Evolutionary conservation across 2,888 invertebrate species (phyloP).

Genomic region (Uloborus plumipes): DNA sequence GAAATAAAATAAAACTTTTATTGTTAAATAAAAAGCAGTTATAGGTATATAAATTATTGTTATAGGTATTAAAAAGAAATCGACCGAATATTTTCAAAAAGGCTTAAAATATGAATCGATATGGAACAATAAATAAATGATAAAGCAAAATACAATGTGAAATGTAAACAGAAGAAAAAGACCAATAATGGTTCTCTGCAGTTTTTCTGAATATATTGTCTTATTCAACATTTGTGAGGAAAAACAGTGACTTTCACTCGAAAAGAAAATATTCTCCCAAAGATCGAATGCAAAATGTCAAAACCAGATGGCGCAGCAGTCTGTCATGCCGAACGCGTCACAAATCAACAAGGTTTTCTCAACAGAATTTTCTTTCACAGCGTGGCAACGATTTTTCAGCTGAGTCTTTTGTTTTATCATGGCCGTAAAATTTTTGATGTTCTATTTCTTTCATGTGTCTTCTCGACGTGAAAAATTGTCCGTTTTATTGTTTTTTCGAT

Average conservation of each 20-base stretch:
- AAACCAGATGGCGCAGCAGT: slow-evolving; percentile 52
- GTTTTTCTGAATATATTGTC: too few relatives aligned
- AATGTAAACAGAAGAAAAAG: too few relatives aligned
- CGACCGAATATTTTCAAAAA: neutral
- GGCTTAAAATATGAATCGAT: too few relatives aligned
- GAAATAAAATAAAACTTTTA: too few relatives aligned
- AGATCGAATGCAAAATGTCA: slow-evolving; percentile 53
- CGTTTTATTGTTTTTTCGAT: slow-evolving; percentile 37
- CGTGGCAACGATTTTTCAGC: slow-evolving; percentile 55
- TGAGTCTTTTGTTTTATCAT: slow-evolving; percentile 47
- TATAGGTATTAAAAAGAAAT: neutral
- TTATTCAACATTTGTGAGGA: too few relatives aligned
- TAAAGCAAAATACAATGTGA: too few relatives aligned
- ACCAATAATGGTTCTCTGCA: too few relatives aligned
- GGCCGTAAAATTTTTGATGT: slow-evolving; percentile 14
- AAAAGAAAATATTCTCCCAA: neutral
- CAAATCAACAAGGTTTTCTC: slow-evolving; percentile 49
- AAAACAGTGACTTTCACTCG: too few relatives aligned
- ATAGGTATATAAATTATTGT: neutral
- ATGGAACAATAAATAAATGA: too few relatives aligned
- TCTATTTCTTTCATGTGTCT: slow-evolving; percentile 17
- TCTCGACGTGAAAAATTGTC: slow-evolving; percentile 18
- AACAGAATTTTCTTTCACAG: slow-evolving; percentile 44
- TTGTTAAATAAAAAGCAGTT: neutral
- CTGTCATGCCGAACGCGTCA: slow-evolving; percentile 53